Conservation (phyloP, 2,797 vertebrate genomes). For the Catostomus latipinnis region DNA sequence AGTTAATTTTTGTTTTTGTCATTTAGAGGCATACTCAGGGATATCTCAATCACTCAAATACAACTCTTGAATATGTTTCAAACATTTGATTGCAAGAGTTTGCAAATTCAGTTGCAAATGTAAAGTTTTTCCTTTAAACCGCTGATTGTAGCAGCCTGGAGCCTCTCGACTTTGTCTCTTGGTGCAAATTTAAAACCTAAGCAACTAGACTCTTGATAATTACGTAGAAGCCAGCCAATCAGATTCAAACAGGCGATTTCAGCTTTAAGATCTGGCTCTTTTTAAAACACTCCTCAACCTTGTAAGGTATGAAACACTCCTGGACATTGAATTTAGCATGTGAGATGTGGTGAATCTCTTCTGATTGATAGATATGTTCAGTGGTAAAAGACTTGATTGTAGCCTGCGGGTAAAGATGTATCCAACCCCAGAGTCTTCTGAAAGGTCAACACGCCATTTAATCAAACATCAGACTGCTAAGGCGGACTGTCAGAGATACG, state of each 20-base stretch:
- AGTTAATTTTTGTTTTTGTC: background rate
- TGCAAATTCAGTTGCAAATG: background rate
- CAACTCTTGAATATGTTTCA: background rate
- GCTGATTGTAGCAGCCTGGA: too few species aligned
- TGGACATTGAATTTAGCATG: constrained; percentile 39
- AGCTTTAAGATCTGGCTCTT: constrained; percentile 17
- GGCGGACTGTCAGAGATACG: constrained; percentile 69
- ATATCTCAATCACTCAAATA: too few species aligned
- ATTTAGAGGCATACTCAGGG: too few species aligned
- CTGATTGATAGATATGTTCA: constrained; percentile 70
- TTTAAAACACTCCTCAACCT: constrained; percentile 4
- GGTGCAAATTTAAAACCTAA: too few species aligned
- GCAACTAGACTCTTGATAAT: too few species aligned
- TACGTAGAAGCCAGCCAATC: too few species aligned
- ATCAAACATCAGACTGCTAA: constrained; percentile 78
- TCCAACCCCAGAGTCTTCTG: constrained; percentile 69
- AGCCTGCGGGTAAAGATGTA: constrained; percentile 70
- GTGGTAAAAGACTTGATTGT: constrained; percentile 68
- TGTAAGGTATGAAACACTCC: constrained; percentile 2
- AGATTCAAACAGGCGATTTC: background rate
- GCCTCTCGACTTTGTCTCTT: too few species aligned
- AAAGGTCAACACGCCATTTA: constrained; percentile 81
- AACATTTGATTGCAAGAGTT: background rate
- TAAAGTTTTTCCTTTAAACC: background rate
- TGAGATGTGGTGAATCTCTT: constrained; percentile 17